Evolutionary conservation across 2,797 vertebrate species (phyloP), one percentile per base, ranked within the genome.

Genomic region (Ficedula albicollis): DNA sequence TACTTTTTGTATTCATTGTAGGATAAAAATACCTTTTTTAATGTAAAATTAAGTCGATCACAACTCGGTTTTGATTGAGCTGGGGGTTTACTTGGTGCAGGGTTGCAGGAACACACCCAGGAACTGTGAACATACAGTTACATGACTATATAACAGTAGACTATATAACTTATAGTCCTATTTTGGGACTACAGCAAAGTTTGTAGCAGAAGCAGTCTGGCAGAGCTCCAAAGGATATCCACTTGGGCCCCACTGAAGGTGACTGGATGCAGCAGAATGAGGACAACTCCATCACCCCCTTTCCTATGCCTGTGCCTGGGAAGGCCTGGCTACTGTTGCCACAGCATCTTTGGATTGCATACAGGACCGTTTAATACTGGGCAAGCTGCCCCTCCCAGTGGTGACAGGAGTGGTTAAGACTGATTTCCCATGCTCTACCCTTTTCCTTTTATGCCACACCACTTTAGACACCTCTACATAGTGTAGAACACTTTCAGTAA

Each of bases 311-410:
- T 20, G 11, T 13, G 15, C 15, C 15, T 5, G 5, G 26, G 43
- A 70, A 29, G 13, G 55, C 26, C 21, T 0, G 1, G 60, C n/a
- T 70, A 43, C 55, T 30, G 6, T 13, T 72, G 36, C 29, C 23
- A 27, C 21, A 38, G 32, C 41, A 49, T 20, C 58, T n/a, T 46
- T 26, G 60, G 56, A 26, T 6, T 60, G 23, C 13, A 4, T 6
- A 12, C 12, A 26, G 41, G 26, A 48, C 43, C 0, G 0, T 41
- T 22, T 49, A 64, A 68, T 18, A 32, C 26, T 76, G 78, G 44
- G 49, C 21, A 41, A 87, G 67, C 49, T 88, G 70, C 86, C 92
- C 59, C 80, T 90, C 89, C 88, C 90, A 78, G 83, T 4, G 58
- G 84, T 3, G 9, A 44, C 49, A 74, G 56, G 11, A 70, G n/a